Conservation (phyloP, 2,113 vertebrate species). For the Melanotaenia duboulayi region DNA sequence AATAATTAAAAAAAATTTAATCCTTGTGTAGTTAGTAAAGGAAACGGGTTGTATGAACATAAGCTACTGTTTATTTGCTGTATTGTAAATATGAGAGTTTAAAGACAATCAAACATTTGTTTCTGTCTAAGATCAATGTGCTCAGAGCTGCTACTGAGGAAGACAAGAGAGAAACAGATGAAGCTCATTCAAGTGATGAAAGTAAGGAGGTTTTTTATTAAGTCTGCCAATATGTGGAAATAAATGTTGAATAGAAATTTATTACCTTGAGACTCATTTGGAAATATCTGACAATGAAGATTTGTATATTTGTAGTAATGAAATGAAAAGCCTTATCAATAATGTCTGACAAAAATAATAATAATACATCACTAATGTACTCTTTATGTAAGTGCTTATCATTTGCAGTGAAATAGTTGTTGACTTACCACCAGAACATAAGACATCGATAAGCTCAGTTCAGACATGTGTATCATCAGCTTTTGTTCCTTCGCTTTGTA, state of each 20-base stretch:
- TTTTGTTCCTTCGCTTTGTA: not conserved
- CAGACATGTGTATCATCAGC: not conserved
- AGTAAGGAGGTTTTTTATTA: constrained; percentile 37
- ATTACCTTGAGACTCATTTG: not conserved
- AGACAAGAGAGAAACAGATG: constrained; percentile 20
- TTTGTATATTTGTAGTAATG: not conserved
- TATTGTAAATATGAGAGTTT: not conserved
- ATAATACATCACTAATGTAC: no score
- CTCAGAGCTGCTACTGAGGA: constrained; percentile 26
- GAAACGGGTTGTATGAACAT: not conserved
- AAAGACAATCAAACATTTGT: not conserved
- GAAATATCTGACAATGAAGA: not conserved
- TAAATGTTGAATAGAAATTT: not conserved
- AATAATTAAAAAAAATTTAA: not conserved
- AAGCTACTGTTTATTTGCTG: not conserved
- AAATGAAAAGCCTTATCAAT: not conserved
- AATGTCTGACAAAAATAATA: no score
- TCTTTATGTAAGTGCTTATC: no score
- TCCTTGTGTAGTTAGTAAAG: no score
- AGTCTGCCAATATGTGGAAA: not conserved
- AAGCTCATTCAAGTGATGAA: constrained; percentile 8
- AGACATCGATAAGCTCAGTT: not conserved
- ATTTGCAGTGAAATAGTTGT: not conserved
- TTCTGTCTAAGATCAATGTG: constrained; percentile 53
- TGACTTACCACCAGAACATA: not conserved